Evolutionary conservation across 2,888 invertebrate species (phyloP).

Genomic region (Xestia rhomboidea): DNA sequence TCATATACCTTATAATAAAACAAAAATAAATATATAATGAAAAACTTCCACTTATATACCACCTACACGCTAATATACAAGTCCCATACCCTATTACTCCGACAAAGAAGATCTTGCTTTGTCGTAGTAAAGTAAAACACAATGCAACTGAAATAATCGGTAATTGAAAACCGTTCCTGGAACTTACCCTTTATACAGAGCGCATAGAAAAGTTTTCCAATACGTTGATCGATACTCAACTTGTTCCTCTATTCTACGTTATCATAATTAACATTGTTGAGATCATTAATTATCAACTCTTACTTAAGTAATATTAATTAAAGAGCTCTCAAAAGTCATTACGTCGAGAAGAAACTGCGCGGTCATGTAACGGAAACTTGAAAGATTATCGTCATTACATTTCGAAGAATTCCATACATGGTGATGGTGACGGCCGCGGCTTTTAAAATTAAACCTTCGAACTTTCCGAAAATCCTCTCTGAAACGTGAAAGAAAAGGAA

Average conservation of each 20-base stretch:
- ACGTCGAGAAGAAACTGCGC: conserved; percentile 8
- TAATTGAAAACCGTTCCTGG: conserved; percentile 6
- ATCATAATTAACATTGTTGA: conserved; percentile 40
- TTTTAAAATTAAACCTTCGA: neutral
- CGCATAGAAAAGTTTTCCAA: conserved; percentile 14
- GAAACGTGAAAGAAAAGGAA: neutral
- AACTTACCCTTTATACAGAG: neutral
- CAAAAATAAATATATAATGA: too few species aligned
- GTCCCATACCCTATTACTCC: neutral
- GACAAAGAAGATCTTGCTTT: neutral
- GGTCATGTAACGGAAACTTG: conserved; percentile 32
- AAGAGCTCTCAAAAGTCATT: conserved; percentile 33
- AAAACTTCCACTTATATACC: too few species aligned
- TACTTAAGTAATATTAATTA: conserved; percentile 56
- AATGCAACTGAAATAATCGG: neutral
- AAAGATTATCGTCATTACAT: conserved; percentile 24
- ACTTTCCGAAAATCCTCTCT: neutral
- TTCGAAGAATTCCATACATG: neutral
- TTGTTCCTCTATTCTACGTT: conserved; percentile 2
- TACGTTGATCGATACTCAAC: conserved; percentile 3
- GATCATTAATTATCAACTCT: conserved; percentile 50
- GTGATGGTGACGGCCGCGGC: too few species aligned
- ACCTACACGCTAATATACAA: too few species aligned
- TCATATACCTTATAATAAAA: too few species aligned
- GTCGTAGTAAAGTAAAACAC: neutral